phyloP scores from a whole-genome alignment of 2,888 invertebrate genomes.

The Oeneis ivallda region DNA sequence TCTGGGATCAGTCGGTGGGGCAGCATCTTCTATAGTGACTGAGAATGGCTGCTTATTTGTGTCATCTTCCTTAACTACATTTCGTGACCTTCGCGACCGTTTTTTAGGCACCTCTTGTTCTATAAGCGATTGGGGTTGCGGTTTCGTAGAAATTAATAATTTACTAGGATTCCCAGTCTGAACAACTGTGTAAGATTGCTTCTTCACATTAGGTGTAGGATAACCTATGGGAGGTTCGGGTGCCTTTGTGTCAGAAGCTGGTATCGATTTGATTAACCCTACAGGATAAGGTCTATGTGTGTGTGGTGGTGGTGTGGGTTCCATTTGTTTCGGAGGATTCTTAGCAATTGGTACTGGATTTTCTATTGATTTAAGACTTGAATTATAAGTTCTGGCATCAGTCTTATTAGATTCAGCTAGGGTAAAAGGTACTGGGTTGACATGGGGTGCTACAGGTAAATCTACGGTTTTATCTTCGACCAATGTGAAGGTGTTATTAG shows the following conservation, averaged over 20 bases:
- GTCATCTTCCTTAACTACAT: slow-evolving; percentile 37
- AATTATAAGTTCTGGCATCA: slow-evolving; percentile 2
- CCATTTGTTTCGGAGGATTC: slow-evolving; percentile 29
- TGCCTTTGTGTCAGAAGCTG: slow-evolving; percentile 45
- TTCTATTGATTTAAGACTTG: slow-evolving; percentile 12
- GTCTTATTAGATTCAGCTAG: slow-evolving; percentile 12
- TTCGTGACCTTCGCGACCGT: slow-evolving; percentile 51
- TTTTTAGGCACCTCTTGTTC: slow-evolving; percentile 54
- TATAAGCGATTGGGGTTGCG: slow-evolving; percentile 43
- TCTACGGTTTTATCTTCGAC: slow-evolving; percentile 56
- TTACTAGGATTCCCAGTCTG: slow-evolving; percentile 74
- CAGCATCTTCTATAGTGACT: slow-evolving; percentile 56
- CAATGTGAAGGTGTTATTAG: slow-evolving; percentile 68
- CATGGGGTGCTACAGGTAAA: not conserved
- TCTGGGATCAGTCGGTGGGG: slow-evolving; percentile 55
- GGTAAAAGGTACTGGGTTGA: slow-evolving; percentile 3
- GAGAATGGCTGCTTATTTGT: slow-evolving; percentile 49
- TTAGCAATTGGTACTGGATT: slow-evolving; percentile 1
- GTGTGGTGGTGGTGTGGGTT: too few relatives aligned
- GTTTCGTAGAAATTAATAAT: slow-evolving; percentile 71
- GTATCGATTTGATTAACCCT: slow-evolving; percentile 64
- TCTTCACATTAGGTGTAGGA: slow-evolving; percentile 68
- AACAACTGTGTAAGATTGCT: slow-evolving; percentile 72
- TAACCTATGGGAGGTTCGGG: slow-evolving; percentile 49
- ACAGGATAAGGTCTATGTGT: slow-evolving; percentile 71